Conservation (phyloP, 2,888 invertebrate species). For the Dyspetes luteomarginatus region DNA sequence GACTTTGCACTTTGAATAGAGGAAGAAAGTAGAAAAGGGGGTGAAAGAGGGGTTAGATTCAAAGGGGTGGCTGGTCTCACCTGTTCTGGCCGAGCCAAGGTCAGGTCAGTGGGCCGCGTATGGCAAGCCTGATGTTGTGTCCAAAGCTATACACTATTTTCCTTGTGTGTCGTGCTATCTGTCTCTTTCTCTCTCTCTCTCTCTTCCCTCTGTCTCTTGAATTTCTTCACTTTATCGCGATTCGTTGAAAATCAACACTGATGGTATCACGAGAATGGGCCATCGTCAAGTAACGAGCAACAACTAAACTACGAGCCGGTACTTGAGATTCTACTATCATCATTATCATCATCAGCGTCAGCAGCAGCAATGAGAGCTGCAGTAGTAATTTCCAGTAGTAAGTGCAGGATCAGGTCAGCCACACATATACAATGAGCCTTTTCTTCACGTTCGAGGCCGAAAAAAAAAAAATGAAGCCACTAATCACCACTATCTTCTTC, state of each 20-base stretch:
- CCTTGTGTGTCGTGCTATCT: conserved; percentile 55
- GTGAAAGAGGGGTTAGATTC: neutral
- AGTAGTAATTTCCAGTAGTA: neutral
- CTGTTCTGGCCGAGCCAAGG: conserved; percentile 81
- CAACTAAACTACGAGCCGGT: conserved; percentile 12
- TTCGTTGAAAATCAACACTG: conserved; percentile 23
- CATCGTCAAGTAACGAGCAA: conserved; percentile 31
- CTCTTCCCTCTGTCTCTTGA: neutral
- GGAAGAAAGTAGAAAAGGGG: conserved; percentile 25
- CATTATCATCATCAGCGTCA: neutral
- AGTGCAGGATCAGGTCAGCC: neutral
- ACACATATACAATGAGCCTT: neutral
- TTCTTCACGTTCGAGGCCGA: neutral
- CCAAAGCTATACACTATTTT: conserved; percentile 49
- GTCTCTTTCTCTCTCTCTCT: conserved; percentile 49
- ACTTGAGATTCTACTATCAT: conserved; percentile 1
- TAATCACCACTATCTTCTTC: neutral
- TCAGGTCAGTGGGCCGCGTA: conserved; percentile 80
- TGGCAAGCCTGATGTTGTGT: conserved; percentile 62
- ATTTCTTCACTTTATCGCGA: conserved; percentile 56
- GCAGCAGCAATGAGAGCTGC: neutral
- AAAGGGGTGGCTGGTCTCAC: conserved; percentile 71
- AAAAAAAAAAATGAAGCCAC: neutral
- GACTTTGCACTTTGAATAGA: neutral
- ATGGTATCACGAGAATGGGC: neutral